Evolutionary conservation across 2,888 invertebrate species (phyloP).

Genomic region (Pachycephus smyrnensis): DNA sequence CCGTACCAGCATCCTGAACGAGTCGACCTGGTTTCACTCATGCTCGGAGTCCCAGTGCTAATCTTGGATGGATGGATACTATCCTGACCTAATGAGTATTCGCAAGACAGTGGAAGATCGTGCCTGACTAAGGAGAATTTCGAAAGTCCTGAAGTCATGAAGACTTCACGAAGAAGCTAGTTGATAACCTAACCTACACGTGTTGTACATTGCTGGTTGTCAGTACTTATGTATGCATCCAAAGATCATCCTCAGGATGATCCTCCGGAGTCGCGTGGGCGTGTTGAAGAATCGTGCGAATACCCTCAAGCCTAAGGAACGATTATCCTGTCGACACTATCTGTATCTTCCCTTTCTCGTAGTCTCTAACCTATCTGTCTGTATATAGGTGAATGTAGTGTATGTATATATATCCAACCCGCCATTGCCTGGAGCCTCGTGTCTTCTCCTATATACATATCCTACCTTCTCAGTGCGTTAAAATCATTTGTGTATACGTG

Average conservation of each 20-base stretch:
- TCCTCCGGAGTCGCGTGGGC: constrained; percentile 31
- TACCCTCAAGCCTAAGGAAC: constrained; percentile 41
- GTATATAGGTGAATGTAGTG: constrained; percentile 7
- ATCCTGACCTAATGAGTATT: background rate
- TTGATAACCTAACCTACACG: background rate
- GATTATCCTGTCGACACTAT: constrained; percentile 63
- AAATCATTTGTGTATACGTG: constrained; percentile 35
- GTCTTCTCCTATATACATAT: constrained; percentile 7
- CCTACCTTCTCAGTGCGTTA: constrained; percentile 38
- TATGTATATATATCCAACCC: constrained; percentile 6
- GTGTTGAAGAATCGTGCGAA: constrained; percentile 29
- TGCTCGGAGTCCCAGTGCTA: background rate
- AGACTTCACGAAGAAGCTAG: background rate
- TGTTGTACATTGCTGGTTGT: background rate
- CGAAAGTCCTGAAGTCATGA: background rate
- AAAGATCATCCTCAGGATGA: background rate
- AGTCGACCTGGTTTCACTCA: background rate
- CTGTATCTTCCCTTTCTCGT: constrained; percentile 11
- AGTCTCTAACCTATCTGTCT: background rate
- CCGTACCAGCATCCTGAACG: background rate
- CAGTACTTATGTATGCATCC: background rate
- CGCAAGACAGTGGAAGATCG: background rate
- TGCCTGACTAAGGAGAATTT: background rate
- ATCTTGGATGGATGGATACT: background rate
- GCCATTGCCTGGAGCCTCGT: constrained; percentile 30